These are phyloP conservation scores for Turritopsis dohrnii DNA, from an alignment of 30 jellyfish, hydroid and myxozoan genomes.

Conservation along the genomic window DNA sequence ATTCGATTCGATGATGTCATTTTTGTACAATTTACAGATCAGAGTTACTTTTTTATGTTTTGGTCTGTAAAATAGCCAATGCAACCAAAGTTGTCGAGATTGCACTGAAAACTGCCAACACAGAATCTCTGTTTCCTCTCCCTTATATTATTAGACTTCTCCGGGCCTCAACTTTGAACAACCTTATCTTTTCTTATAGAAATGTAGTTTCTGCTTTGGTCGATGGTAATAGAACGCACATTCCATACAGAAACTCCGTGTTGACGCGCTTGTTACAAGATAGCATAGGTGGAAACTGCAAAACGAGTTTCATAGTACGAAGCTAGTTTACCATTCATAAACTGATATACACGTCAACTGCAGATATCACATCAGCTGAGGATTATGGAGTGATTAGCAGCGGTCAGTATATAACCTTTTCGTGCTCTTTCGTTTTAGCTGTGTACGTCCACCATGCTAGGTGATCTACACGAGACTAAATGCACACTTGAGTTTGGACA, in stretches of 20 bases:
- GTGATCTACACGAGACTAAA: constrained; percentile 36
- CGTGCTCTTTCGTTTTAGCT: not conserved
- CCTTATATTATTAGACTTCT: not conserved
- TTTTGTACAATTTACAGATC: no score
- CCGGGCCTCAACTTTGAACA: not conserved
- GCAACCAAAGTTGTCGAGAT: no score
- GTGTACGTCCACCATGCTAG: constrained; percentile 29
- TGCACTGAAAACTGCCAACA: no score
- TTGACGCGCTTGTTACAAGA: constrained; percentile 43
- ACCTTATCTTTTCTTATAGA: not conserved
- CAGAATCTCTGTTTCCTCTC: not conserved
- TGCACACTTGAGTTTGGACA: constrained; percentile 50
- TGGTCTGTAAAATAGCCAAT: no score
- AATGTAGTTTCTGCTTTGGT: constrained; percentile 41
- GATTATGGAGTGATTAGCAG: not conserved
- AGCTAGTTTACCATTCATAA: not conserved
- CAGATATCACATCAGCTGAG: not conserved
- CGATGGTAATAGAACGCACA: constrained; percentile 25
- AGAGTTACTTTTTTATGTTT: no score
- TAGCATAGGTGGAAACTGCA: constrained; percentile 52
- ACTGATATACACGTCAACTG: not conserved
- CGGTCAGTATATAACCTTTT: not conserved
- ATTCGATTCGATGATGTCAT: no score
- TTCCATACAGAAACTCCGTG: constrained; percentile 41
- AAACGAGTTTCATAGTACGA: constrained; percentile 43